Evolutionary conservation across 1,140 invertebrate genomes (phyloP), one percentile per base, ranked within the genome.

Genomic region (Melipona quadrifasciata): DNA sequence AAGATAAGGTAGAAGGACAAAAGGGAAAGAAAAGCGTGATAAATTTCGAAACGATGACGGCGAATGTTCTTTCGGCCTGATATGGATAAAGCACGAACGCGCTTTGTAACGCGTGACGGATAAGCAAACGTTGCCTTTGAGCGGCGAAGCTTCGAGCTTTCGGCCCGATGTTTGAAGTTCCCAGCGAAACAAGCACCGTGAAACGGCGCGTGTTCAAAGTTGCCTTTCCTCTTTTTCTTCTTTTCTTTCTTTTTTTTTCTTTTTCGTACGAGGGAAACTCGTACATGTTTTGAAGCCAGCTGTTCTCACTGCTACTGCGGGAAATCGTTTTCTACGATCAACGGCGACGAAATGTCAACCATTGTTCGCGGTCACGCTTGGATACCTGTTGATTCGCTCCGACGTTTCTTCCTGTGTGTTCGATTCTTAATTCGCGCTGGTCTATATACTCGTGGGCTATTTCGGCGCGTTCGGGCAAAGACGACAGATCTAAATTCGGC

Each of bases 371-470:
- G 2, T 8, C 8, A 39, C 34, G 1, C 14, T 10, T 0, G 31
- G 24, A 21, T 81, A 81, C 71, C 80, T 81, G 80, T 81, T 81
- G 80, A 74, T 81, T 39, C 80, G 31, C 24, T 72, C 1, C 51
- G 19, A 8, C 16, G 24, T 6, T 14, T 10, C 14, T 16, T 24
- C 14, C 39, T 34, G 34, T 16, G 57, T 16, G 57, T 70, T 24
- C 11, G 31, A 58, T 80, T 71, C 27, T 81, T 31, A 61, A n/a
- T 51, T 27, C 47, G 24, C n/a, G 51, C 8, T 47, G 12, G 17
- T 34, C 6, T 17, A 19, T 24, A 19, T 24, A 21, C 39, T 24
- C 34, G 10, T 12, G 11, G 21, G 6, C 14, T 57, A 24, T 24
- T 61, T 10, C 21, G 12, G 27, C 21, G 39, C 39, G 39, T 39